Evolutionary conservation across 2,888 invertebrate species (phyloP).

Genomic region (Xiphydria camelus): DNA sequence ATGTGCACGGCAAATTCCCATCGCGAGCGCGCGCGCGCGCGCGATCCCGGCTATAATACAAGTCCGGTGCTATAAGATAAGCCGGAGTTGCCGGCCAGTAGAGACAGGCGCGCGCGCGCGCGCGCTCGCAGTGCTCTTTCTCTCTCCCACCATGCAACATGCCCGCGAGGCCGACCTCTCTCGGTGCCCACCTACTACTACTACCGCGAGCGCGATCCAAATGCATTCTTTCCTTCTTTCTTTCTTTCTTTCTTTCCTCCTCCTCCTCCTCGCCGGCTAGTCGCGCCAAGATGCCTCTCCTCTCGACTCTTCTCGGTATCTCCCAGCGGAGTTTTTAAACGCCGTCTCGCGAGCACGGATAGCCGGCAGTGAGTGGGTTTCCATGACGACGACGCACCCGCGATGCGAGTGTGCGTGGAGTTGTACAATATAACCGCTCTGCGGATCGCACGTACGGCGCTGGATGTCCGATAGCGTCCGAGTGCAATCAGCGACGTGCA

Average conservation of each 20-base stretch:
- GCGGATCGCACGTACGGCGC: no score
- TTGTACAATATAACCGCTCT: no score
- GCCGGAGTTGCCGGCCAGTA: constrained; percentile 12
- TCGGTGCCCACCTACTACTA: constrained; percentile 40
- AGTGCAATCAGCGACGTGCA: no score
- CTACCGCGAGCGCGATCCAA: constrained; percentile 43
- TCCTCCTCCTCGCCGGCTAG: constrained; percentile 1
- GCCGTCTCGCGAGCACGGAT: constrained; percentile 1
- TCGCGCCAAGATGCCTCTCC: no score
- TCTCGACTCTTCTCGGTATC: constrained; percentile 10
- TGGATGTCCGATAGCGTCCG: no score
- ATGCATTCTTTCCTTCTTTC: constrained; percentile 34
- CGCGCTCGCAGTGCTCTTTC: constrained; percentile 11
- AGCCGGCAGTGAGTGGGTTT: no score
- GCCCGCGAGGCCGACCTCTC: constrained; percentile 9
- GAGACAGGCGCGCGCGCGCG: not conserved
- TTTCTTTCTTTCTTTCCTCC: constrained; percentile 16
- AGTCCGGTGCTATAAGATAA: constrained; percentile 18
- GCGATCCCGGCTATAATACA: constrained; percentile 15
- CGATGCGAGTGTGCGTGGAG: not conserved
- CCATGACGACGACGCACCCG: not conserved
- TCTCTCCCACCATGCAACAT: constrained; percentile 13
- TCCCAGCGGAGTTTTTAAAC: constrained; percentile 7
- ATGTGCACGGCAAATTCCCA: constrained; percentile 13
- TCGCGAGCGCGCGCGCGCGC: constrained; percentile 1